These are phyloP conservation scores for Tenthredo notha DNA, from an alignment of 2,888 invertebrate genomes.

Conservation along the genomic window DNA sequence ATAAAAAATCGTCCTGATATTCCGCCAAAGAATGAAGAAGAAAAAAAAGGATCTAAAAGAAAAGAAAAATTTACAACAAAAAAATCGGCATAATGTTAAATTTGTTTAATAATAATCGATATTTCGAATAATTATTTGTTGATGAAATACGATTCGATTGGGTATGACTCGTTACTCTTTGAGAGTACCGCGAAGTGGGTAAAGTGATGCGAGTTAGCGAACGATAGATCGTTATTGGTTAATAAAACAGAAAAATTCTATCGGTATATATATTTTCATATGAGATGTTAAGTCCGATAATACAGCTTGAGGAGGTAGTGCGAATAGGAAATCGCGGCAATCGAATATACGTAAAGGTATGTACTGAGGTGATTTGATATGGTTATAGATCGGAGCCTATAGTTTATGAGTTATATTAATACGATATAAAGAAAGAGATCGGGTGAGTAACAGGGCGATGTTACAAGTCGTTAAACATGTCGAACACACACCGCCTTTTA, in stretches of 20 bases:
- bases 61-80: no score
- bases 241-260: neutral
- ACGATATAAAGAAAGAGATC: slow-evolving; percentile 29
- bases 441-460: slow-evolving; percentile 65
- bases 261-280: neutral
- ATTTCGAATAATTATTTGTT: no score
- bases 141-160: no score
- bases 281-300: neutral
- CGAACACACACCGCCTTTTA: slow-evolving; percentile 63
- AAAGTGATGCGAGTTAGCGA: neutral
- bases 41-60: neutral
- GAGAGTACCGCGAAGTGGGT: neutral
- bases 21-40: neutral
- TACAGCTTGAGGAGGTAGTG: neutral
- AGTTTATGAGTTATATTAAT: slow-evolving; percentile 38
- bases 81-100: no score
- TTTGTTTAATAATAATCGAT: no score
- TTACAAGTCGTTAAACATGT: slow-evolving; percentile 71
- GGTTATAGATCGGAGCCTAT: neutral
- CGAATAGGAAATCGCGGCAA: neutral
- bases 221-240: neutral
- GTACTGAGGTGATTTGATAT: neutral
- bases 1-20: neutral
- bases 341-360: neutral
- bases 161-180: neutral